These are phyloP conservation scores for Rhinoderma darwinii DNA, from an alignment of 2,113 vertebrate species.

Conservation along the genomic window DNA sequence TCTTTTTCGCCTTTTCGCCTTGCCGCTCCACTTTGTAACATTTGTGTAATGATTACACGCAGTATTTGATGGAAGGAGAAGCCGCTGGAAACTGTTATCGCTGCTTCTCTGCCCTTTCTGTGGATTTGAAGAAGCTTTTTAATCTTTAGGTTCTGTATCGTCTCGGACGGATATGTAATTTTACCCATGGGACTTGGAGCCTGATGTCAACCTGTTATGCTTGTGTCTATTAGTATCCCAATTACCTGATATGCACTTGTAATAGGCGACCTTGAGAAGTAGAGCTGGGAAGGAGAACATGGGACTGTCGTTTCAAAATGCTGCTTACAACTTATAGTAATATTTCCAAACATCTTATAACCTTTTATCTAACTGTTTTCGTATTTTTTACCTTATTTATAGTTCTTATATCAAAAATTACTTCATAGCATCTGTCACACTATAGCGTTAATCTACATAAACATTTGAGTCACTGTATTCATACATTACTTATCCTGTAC, in stretches of 20 bases:
- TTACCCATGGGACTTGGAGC: conserved; percentile 23
- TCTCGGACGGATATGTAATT: conserved; percentile 35
- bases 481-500: no score
- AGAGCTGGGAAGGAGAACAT: neutral
- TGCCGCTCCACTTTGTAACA: neutral
- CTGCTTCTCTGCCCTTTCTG: conserved; percentile 20
- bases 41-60: conserved; percentile 27
- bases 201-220: conserved; percentile 15
- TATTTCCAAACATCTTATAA: no score
- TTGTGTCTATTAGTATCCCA: conserved; percentile 20
- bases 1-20: conserved; percentile 15
- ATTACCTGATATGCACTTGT: conserved; percentile 41
- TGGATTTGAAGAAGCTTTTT: conserved; percentile 33
- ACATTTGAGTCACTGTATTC: no score
- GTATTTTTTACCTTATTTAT: no score
- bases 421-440: no score
- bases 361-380: neutral
- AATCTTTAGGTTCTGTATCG: conserved; percentile 29
- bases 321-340: neutral
- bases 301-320: neutral
- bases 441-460: no score
- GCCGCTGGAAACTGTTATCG: neutral
- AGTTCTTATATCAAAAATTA: no score
- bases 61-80: conserved; percentile 8
- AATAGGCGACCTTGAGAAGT: conserved; percentile 36